Conservation (phyloP, 2,113 vertebrate genomes). For the Pseudorectes ferrugineus region DNA sequence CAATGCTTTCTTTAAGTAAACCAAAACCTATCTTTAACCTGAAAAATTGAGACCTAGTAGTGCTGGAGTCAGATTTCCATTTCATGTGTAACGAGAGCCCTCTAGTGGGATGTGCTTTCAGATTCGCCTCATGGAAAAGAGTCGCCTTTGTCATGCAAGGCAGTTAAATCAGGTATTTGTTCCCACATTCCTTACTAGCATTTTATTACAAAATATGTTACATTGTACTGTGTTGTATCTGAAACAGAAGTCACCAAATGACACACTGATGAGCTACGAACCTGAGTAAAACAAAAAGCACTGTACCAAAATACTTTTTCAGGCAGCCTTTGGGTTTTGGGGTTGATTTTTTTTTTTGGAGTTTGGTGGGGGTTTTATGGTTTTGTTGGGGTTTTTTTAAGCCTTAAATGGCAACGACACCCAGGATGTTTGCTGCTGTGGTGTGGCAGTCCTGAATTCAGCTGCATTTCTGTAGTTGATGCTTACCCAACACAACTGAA, state of each 20-base stretch:
- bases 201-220: background rate
- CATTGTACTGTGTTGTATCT: background rate
- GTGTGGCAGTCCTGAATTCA: background rate
- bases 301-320: background rate
- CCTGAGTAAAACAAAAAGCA: background rate
- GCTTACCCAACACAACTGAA: background rate
- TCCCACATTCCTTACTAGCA: too few relatives aligned
- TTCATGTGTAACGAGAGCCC: conserved; percentile 60
- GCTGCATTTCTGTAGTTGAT: background rate
- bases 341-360: background rate
- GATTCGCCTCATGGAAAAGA: rapidly evolving
- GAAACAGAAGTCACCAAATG: background rate
- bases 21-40: background rate
- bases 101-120: conserved; percentile 54
- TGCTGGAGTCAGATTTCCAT: background rate
- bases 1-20: background rate
- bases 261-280: background rate
- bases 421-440: background rate
- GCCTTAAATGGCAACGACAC: background rate
- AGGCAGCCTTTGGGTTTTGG: background rate
- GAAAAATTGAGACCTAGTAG: rapidly evolving
- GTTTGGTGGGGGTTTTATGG: background rate
- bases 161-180: background rate
- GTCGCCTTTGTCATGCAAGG: too few relatives aligned
- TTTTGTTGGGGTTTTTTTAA: background rate